Conservation (phyloP, 2,888 invertebrate species). For the Hirtodrosophila histrioides region DNA sequence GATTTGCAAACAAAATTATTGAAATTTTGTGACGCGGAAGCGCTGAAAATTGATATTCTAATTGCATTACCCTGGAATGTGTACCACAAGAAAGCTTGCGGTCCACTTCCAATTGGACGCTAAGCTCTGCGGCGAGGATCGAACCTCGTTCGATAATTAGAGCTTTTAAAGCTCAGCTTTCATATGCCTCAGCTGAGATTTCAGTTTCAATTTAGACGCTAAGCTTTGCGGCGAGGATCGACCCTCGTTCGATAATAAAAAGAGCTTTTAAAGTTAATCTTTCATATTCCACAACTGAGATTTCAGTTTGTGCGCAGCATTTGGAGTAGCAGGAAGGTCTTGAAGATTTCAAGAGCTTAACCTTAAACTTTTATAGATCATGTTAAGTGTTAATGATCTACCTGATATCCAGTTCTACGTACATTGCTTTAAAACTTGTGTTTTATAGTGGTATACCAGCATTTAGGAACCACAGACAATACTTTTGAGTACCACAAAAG, state of each 20-base stretch:
- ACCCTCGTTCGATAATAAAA: no score
- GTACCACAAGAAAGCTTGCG: conserved; percentile 6
- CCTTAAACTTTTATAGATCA: background rate
- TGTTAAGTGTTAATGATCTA: conserved; percentile 1
- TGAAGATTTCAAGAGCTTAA: background rate
- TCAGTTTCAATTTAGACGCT: no score
- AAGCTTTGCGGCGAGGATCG: conserved; percentile 12
- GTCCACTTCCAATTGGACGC: conserved; percentile 34
- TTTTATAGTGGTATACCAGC: background rate
- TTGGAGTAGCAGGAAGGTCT: conserved; percentile 21
- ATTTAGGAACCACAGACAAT: background rate
- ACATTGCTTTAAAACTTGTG: background rate
- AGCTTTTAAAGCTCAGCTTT: no score
- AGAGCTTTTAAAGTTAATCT: background rate
- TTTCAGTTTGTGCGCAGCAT: conserved; percentile 26
- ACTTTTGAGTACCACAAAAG: background rate
- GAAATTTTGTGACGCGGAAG: conserved; percentile 8
- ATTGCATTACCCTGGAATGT: conserved; percentile 4
- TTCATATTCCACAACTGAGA: background rate
- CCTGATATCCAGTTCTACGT: background rate
- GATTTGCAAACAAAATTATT: conserved; percentile 35
- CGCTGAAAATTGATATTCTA: conserved; percentile 15
- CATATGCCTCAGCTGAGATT: background rate
- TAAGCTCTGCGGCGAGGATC: conserved; percentile 6
- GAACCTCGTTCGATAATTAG: background rate